A percentile compares a stretch with the other conserved stretches of the same genome.
These are phyloP conservation scores for Acrobasis suavella DNA, from an alignment of 2,888 invertebrate species.

Conservation along the genomic window DNA sequence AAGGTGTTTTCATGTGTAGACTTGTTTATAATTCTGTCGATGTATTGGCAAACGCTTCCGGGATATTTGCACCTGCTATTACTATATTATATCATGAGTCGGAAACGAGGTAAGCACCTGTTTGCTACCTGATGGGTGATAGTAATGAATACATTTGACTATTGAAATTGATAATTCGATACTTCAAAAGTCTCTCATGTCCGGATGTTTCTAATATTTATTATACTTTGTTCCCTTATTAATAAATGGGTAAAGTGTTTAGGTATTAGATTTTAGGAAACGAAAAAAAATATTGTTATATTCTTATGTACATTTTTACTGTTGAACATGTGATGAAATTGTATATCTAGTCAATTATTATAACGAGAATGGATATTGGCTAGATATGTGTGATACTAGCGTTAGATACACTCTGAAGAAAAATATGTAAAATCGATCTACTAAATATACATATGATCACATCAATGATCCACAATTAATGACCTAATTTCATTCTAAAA, in stretches of 20 bases:
- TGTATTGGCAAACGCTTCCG: slow-evolving; percentile 15
- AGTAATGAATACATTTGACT: neutral
- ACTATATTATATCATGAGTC: slow-evolving; percentile 5
- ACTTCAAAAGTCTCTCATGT: neutral
- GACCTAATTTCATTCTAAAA: slow-evolving; percentile 12
- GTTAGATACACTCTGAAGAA: no score
- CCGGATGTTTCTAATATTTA: no score
- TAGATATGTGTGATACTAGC: neutral
- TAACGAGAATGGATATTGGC: no score
- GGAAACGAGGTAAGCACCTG: slow-evolving; percentile 18
- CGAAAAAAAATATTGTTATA: no score
- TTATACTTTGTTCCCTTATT: no score
- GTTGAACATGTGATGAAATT: no score
- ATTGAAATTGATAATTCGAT: neutral
- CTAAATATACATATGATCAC: no score
- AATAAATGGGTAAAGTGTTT: no score
- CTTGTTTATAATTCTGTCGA: slow-evolving; percentile 4
- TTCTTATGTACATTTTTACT: no score
- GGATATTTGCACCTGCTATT: slow-evolving; percentile 19
- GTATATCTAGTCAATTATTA: no score
- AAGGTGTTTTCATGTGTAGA: neutral
- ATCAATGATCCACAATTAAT: neutral
- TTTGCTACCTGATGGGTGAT: slow-evolving; percentile 4
- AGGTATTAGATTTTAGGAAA: no score
- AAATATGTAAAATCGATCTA: no score